Evolutionary conservation across 2,113 vertebrate genomes (phyloP).

Genomic region (human): GRCh38 chr1:4345501-4346000

Average conservation of each 20-base stretch:
- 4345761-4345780: accelerated
- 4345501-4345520: too few species aligned
- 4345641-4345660: accelerated
- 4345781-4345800: neutral
- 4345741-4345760: accelerated
- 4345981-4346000: too few species aligned
- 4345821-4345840: neutral
- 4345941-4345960: accelerated
- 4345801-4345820: neutral
- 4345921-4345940: neutral
- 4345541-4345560: accelerated
- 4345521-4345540: accelerated
- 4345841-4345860: accelerated
- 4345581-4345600: neutral
- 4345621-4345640: accelerated
- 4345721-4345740: accelerated
- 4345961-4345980: neutral
- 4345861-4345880: neutral
- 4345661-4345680: accelerated
- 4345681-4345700: accelerated
- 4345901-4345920: neutral
- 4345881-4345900: neutral
- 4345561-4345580: neutral
- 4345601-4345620: neutral
- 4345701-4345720: too few species aligned